Conservation (phyloP, 2,888 invertebrate species). For the Spisula solida region DNA sequence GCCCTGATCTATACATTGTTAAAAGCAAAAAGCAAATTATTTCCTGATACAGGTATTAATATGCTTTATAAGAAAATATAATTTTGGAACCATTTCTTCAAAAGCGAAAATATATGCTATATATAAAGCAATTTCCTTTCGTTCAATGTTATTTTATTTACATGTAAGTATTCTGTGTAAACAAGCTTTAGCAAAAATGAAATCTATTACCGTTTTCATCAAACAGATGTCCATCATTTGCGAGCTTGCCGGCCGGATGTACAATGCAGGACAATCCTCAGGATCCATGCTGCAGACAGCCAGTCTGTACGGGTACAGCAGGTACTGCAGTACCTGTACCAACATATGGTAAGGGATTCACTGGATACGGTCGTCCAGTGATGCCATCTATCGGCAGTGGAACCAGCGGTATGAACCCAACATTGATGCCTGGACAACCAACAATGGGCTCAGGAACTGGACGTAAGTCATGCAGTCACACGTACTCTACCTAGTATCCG, state of each 20-base stretch:
- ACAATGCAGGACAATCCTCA: conserved; percentile 73
- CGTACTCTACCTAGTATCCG: too few species aligned
- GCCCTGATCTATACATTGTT: too few species aligned
- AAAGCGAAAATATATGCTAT: too few species aligned
- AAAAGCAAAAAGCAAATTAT: too few species aligned
- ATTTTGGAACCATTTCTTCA: too few species aligned
- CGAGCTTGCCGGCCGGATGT: conserved; percentile 69
- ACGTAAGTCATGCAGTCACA: conserved; percentile 44
- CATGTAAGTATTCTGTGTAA: too few species aligned
- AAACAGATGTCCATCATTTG: conserved; percentile 75
- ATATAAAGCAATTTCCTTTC: too few species aligned
- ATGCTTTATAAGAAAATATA: too few species aligned
- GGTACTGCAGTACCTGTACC: conserved; percentile 68
- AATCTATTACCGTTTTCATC: not conserved
- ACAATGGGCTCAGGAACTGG: conserved; percentile 58
- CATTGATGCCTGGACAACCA: conserved; percentile 46
- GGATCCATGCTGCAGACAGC: conserved; percentile 76
- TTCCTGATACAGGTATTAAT: too few species aligned
- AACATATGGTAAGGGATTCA: conserved; percentile 77
- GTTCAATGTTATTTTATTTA: too few species aligned
- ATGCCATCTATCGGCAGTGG: conserved; percentile 68
- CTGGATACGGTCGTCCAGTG: conserved; percentile 68
- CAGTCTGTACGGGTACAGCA: conserved; percentile 67
- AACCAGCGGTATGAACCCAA: conserved; percentile 51
- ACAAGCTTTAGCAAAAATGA: not conserved